Evolutionary conservation across 2,113 vertebrate species (phyloP), one percentile per base, ranked within the genome.

Genomic region (Myotis lucifugus): DNA sequence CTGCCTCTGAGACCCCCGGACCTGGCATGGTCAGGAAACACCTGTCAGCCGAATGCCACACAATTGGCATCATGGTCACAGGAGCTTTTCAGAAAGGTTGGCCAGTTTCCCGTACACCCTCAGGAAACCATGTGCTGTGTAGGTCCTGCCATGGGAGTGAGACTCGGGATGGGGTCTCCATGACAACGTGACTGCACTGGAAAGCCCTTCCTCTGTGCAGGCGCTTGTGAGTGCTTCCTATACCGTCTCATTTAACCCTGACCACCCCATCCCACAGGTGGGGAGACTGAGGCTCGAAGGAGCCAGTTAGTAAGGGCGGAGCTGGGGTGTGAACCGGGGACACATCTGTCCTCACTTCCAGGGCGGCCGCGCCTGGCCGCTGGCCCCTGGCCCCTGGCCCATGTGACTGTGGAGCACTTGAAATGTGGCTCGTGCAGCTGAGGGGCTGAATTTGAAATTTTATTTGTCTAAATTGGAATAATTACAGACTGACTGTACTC

Each of bases 121-220:
- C 1, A 3, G 0, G 17, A 25, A 17, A 40, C 19, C 21, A 0
- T 3, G 48, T 3, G 14, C 69, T 52, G 1, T 3, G 19, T 5
- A 4, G 40, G 29, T 15, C 29, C 70, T 18, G 23, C 6, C 0
- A 0, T 11, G 6, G 5, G 34, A 6, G 17, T 0, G 0, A 27
- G 5, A 0, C 3, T 2, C 2, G 0, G 73, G 4, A 1, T 0
- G 1, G 8, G 0, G 25, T 23, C 14, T 42, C 7, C 4, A 2
- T 0, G 4, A 15, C 0, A 5, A 4, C 0, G 0, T 4, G 46
- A 5, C 66, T 3, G 0, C 4, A 1, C 46, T 12, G 1, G 6
- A 3, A 19, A 7, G 54, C 2, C 0, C 12, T 0, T 19, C 0
- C n/a, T 67, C 32, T 15, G 27, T 3, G 9, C 2, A 0, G 88